These are phyloP conservation scores for Pantala flavescens DNA, from an alignment of 1,140 invertebrate species.

Conservation along the genomic window DNA sequence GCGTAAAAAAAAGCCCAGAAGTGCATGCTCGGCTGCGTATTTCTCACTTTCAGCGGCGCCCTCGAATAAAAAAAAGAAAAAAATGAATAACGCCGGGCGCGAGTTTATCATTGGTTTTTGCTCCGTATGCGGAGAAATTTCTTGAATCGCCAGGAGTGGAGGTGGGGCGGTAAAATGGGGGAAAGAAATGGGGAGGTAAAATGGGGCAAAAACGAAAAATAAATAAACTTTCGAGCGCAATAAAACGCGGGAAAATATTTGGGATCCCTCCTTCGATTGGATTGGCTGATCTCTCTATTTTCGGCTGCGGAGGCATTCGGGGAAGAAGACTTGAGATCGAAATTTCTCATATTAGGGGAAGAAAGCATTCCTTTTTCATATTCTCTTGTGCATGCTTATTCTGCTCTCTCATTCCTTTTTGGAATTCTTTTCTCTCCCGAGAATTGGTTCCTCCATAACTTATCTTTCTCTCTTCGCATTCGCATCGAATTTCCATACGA, in stretches of 20 bases:
- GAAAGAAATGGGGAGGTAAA: background rate
- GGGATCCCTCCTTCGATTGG: background rate
- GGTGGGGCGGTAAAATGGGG: background rate
- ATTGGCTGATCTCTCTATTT: background rate
- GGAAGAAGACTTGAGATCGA: background rate
- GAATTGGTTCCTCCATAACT: background rate
- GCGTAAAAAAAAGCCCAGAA: no score
- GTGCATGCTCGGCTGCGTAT: no score
- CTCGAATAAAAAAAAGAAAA: no score
- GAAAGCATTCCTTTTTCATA: background rate
- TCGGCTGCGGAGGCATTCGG: background rate
- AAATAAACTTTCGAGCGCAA: background rate
- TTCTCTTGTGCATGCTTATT: background rate
- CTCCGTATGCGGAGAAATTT: no score
- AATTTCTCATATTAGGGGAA: background rate
- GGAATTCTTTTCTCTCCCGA: background rate
- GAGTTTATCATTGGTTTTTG: no score
- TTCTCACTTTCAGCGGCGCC: no score
- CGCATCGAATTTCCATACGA: no score
- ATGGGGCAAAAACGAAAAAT: background rate
- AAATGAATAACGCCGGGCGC: no score
- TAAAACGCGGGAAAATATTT: slow-evolving; percentile 10
- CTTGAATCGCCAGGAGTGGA: background rate
- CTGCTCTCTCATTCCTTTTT: background rate
- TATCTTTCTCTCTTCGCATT: no score